Conservation (phyloP, 2,797 vertebrate species). For the Heliangelus exortis region DNA sequence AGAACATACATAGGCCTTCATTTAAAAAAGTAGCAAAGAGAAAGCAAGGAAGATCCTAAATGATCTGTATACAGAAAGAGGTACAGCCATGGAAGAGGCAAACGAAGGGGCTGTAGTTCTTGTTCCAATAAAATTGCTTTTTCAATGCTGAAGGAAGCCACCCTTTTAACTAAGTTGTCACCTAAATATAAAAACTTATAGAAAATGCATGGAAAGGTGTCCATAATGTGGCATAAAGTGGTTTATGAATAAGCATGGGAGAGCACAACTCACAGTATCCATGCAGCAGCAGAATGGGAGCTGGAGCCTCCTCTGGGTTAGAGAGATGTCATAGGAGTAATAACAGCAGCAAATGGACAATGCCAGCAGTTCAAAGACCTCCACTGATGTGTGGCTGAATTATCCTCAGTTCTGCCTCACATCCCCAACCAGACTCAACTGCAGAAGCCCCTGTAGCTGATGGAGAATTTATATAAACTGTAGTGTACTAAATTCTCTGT, state of each 20-base stretch:
- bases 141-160: not conserved
- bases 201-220: not conserved
- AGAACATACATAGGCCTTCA: not conserved
- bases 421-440: not conserved
- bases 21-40: not conserved
- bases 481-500: not conserved
- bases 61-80: not conserved
- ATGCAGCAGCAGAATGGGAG: not conserved
- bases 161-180: not conserved
- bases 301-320: not conserved
- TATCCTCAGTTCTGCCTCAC: not conserved
- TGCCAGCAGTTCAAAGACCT: not conserved
- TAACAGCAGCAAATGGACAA: not conserved
- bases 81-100: not conserved
- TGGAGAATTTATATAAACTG: not conserved
- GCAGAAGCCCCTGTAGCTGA: not conserved
- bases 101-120: not conserved
- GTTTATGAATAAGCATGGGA: not conserved
- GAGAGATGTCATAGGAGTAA: not conserved
- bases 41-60: not conserved
- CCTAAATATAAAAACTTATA: not conserved
- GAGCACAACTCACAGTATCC: not conserved
- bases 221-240: not conserved
- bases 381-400: not conserved
- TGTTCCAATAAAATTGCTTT: not conserved